Base-by-base conservation (phyloP, 2,113 vertebrate species). In the Heterocephalus glaber region DNA sequence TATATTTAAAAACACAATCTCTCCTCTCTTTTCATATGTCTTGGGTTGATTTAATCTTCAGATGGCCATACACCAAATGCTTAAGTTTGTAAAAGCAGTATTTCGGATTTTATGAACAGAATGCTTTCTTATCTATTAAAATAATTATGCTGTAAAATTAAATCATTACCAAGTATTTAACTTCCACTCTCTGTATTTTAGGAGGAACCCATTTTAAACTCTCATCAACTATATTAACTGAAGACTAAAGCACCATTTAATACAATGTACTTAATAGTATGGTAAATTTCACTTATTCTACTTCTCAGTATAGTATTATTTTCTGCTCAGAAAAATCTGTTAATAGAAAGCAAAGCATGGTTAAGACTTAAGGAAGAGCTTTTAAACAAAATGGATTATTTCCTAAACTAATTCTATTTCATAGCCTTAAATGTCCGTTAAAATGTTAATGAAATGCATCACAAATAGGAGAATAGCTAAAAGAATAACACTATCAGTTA, bases 261-360 rank as follows among this genome's bases (percentile, higher is more conserved):
- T 49, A 58, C 26, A 10, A 77, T 94, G 38, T 66, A 19, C 33
- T 85, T 76, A 89, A 94, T 70, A 93, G 54, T n/a, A 89, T 56
- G 6, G 10, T 5, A 60, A 77, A 58, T 49, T 85, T 58, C 66
- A 85, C 12, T 47, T 60, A 47, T 60, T 38, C 38, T n/a, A 38
- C 7, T 33, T 77, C 35, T 41, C 4, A 35, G 6, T 26, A 52
- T 52, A 26, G 13, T 49, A 90, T 47, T 44, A 52, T 49, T 68
- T 61, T 19, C 61, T 86, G 9, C 20, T 41, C 38, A 70, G 13
- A 80, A 44, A 61, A 11, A 2, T 70, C 20, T 90, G 33, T 58
- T 44, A 86, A 79, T 89, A 84, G 5, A 83, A 79, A 86, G 35
- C 10, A 49, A 8, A 80, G 35, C 26, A 10, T 79, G 4, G 13